Percentiles rank a stretch among this genome's conserved stretches.
These are phyloP conservation scores for Temnothorax rugatulus DNA, from an alignment of 2,888 invertebrate genomes.

Conservation along the genomic window DNA sequence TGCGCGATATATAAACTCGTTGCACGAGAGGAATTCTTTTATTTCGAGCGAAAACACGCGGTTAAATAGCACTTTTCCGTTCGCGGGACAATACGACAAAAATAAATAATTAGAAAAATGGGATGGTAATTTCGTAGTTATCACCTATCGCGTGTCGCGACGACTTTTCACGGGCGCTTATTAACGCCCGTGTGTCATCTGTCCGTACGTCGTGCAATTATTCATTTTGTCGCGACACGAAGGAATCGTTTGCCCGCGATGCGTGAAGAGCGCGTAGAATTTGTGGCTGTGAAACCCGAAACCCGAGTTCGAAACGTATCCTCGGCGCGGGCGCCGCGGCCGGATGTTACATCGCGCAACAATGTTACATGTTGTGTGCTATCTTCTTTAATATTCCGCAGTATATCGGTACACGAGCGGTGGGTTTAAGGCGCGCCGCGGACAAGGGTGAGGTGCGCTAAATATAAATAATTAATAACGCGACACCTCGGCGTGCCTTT, in stretches of 20 bases:
- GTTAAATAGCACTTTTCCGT: neutral
- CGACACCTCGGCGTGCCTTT: neutral
- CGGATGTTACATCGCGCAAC: constrained; percentile 39
- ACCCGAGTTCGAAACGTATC: neutral
- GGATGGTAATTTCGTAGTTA: neutral
- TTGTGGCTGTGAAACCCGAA: neutral
- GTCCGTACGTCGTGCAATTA: neutral
- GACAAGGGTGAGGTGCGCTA: constrained; percentile 36
- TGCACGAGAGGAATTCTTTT: constrained; percentile 1
- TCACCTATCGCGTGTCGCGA: neutral
- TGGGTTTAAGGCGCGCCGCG: constrained; percentile 42
- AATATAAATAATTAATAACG: constrained; percentile 52
- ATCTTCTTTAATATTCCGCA: constrained; percentile 55
- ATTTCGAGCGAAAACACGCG: constrained; percentile 1
- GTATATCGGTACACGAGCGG: constrained; percentile 34
- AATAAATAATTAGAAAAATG: constrained; percentile 12
- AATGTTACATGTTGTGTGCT: constrained; percentile 49
- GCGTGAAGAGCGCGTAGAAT: neutral
- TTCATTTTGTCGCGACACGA: neutral
- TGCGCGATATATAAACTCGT: constrained; percentile 28
- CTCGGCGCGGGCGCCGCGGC: neutral
- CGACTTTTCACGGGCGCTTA: neutral
- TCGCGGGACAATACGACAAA: neutral
- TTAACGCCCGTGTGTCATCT: neutral
- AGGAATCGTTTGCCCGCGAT: constrained; percentile 15